Conservation (phyloP, 1,140 invertebrate species). For the Achatina immaculata region DNA sequence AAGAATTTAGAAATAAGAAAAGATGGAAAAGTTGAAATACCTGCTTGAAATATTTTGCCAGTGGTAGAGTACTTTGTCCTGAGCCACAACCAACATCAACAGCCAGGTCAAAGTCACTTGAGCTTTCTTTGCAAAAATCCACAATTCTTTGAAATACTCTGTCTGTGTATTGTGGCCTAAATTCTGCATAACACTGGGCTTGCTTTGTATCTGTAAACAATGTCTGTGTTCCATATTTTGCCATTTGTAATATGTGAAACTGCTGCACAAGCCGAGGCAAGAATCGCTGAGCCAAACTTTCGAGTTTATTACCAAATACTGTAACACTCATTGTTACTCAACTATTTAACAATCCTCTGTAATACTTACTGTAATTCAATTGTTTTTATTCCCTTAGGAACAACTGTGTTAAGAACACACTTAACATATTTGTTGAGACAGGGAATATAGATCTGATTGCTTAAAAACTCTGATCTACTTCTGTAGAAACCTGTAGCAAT, state of each 20-base stretch:
- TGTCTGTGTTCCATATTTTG: not conserved
- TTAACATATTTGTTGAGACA: too few relatives aligned
- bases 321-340: too few relatives aligned
- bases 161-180: slow-evolving; percentile 62
- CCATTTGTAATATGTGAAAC: not conserved
- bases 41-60: slow-evolving; percentile 68
- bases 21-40: not conserved
- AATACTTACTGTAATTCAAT: too few relatives aligned
- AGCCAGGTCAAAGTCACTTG: slow-evolving; percentile 43
- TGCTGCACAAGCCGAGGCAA: not conserved
- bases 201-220: slow-evolving; percentile 29
- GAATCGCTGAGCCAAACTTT: not conserved
- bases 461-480: too few relatives aligned
- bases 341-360: too few relatives aligned
- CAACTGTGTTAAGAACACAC: too few relatives aligned
- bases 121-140: slow-evolving; percentile 60
- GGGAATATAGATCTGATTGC: too few relatives aligned
- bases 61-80: slow-evolving; percentile 72
- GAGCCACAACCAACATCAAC: slow-evolving; percentile 73
- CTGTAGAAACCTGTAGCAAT: too few relatives aligned
- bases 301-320: not conserved
- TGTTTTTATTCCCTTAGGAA: too few relatives aligned
- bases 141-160: slow-evolving; percentile 61
- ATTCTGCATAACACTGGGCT: slow-evolving; percentile 59
- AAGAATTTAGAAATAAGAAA: not conserved